These are phyloP conservation scores for Syndactyla subalaris DNA, from an alignment of 2,797 vertebrate genomes.

Conservation along the genomic window DNA sequence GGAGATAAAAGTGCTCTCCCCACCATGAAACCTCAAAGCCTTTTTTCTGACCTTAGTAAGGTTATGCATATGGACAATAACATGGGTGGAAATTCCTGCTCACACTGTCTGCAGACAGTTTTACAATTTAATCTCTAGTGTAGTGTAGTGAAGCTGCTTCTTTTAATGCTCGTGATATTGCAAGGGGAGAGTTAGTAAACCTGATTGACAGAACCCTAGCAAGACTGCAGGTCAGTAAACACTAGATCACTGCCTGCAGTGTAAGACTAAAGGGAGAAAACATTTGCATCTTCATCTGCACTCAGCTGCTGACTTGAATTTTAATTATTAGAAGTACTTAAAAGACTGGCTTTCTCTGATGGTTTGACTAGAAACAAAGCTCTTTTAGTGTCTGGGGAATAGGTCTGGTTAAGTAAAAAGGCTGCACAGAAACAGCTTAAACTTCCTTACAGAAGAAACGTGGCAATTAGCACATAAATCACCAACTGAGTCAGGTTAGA, in stretches of 20 bases:
- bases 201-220: not conserved
- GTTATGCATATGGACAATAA: not conserved
- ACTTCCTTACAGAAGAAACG: not conserved
- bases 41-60: not conserved
- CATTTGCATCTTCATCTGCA: conserved; percentile 16
- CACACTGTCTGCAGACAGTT: not conserved
- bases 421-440: not conserved
- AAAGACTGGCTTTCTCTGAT: not conserved
- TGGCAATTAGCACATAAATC: not conserved
- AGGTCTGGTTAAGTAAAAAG: not conserved
- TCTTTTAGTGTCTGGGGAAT: not conserved
- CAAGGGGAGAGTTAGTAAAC: not conserved
- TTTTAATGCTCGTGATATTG: not conserved
- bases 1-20: not conserved
- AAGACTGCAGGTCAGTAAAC: not conserved
- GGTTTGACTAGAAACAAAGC: not conserved
- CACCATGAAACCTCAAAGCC: not conserved
- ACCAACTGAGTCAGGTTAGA: not conserved
- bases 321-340: conserved; percentile 17
- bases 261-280: not conserved
- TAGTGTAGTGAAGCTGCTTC: not conserved
- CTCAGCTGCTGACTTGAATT: not conserved
- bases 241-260: not conserved
- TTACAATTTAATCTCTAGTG: not conserved
- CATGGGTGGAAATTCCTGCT: not conserved